Evolutionary conservation across 2,113 vertebrate genomes (phyloP).

Genomic region (Sinocyclocheilus anshuiensis): DNA sequence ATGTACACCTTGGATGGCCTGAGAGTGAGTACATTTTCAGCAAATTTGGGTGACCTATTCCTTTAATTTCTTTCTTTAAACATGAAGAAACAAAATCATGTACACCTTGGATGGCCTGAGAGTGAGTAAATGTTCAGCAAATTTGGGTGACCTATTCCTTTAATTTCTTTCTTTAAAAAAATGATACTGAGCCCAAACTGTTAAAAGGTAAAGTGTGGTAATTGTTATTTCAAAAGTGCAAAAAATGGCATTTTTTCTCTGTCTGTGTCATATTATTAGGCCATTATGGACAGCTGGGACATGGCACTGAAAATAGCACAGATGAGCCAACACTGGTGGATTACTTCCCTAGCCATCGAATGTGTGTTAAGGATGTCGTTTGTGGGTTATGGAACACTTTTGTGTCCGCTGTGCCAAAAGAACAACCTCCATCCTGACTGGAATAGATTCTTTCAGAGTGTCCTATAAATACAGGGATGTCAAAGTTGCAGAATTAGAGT

Average conservation of each 20-base stretch:
- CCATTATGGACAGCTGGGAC: conserved; percentile 93
- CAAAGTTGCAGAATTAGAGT: neutral
- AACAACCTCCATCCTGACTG: conserved; percentile 50
- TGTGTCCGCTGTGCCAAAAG: conserved; percentile 60
- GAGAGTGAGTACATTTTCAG: too few relatives aligned
- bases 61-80: too few relatives aligned
- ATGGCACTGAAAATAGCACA: conserved; percentile 68
- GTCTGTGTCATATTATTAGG: conserved; percentile 69
- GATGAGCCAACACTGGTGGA: conserved; percentile 80
- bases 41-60: too few relatives aligned
- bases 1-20: too few relatives aligned
- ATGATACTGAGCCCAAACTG: neutral
- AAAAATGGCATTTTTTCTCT: conserved; percentile 39
- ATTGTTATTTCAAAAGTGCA: neutral
- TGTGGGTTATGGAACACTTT: conserved; percentile 95
- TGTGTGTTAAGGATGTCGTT: conserved; percentile 77
- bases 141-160: too few relatives aligned
- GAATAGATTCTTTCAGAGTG: conserved; percentile 3
- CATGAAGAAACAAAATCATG: neutral
- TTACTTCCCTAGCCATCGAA: conserved; percentile 70
- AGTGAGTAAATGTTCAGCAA: too few relatives aligned
- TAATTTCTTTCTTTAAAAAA: neutral
- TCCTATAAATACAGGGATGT: neutral
- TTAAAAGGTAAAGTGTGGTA: neutral
- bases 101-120: too few relatives aligned